Evolutionary conservation across 2,113 vertebrate species (phyloP), one percentile per base, ranked within the genome.

Genomic region (Drymodes brunneopygia): DNA sequence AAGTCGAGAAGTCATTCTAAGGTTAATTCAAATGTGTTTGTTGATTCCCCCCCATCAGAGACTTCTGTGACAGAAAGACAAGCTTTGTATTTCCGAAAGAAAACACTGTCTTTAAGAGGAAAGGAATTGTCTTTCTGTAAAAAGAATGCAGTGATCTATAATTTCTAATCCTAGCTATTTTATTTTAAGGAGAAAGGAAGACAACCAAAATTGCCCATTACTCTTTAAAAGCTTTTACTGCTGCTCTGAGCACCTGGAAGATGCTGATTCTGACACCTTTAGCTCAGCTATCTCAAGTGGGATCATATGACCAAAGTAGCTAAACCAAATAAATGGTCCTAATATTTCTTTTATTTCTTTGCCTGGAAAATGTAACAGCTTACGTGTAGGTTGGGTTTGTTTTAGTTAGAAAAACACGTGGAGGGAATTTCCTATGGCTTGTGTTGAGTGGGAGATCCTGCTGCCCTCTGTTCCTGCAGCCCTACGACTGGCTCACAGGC

Each of bases 181-280:
- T 81, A 64, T 95, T 92, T 92, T 75, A 81, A 89, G 40, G 61
- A 65, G 61, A 69, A 80, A 58, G 25, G 45, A 83, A 83, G 67
- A 54, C 16, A 81, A 71, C 64, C 17, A 79, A 57, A 78, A 84
- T 45, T 53, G 25, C 25, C 51, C 67, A 15, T 38, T 77, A 28
- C 31, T 77, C 64, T 91, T 84, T 51, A 60, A 88, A 93, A 92
- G 35, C 53, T 91, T 84, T 91, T 74, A 10, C 40, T 65, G 5
- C 19, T 72, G 15, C 65, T 87, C 45, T 5, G 4, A 40, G 53
- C 23, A 45, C n/a, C 31, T 48, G 61, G 31, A 75, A 69, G n/a
- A 48, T 69, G 57, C 13, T 85, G 53, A 22, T 91, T 87, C 53
- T 72, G 53, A 48, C 29, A 31, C 16, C 33, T 81, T 62, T 45